A percentile compares a stretch with the other conserved stretches of the same genome.
phyloP scores from a whole-genome alignment of 1,140 invertebrate species.

The Anoplolepis gracilipes region DNA sequence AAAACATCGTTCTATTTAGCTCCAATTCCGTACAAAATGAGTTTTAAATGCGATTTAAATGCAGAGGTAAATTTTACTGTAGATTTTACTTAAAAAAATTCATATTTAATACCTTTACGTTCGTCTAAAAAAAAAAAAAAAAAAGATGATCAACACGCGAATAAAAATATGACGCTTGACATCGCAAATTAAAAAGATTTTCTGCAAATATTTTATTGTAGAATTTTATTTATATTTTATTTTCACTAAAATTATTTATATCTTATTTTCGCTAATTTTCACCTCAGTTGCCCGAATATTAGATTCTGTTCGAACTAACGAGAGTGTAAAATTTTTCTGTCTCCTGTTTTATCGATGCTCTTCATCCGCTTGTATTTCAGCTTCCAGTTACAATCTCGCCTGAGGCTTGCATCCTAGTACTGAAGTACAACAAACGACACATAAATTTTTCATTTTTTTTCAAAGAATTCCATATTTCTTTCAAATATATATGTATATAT shows the following conservation, averaged over 20 bases:
- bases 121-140: not conserved
- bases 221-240: too few species aligned
- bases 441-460: not conserved
- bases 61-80: not conserved
- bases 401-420: not conserved
- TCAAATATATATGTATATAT: not conserved
- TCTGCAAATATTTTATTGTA: too few species aligned
- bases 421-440: not conserved
- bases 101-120: not conserved
- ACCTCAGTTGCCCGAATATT: slow-evolving; percentile 17
- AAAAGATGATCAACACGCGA: not conserved
- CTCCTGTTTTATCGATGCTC: not conserved
- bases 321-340: not conserved
- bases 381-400: slow-evolving; percentile 5
- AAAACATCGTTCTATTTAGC: slow-evolving; percentile 6
- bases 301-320: slow-evolving; percentile 21
- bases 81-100: not conserved
- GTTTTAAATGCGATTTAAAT: slow-evolving; percentile 9
- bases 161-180: not conserved
- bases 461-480: not conserved
- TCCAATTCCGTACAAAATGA: not conserved
- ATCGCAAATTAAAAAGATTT: too few species aligned
- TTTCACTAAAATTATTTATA: too few species aligned
- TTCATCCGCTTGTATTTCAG: not conserved
- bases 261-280: too few species aligned